Percentiles rank a stretch among this genome's conserved stretches.
Conservation (phyloP, 1,140 invertebrate genomes). For the Cydia fagiglandana region DNA sequence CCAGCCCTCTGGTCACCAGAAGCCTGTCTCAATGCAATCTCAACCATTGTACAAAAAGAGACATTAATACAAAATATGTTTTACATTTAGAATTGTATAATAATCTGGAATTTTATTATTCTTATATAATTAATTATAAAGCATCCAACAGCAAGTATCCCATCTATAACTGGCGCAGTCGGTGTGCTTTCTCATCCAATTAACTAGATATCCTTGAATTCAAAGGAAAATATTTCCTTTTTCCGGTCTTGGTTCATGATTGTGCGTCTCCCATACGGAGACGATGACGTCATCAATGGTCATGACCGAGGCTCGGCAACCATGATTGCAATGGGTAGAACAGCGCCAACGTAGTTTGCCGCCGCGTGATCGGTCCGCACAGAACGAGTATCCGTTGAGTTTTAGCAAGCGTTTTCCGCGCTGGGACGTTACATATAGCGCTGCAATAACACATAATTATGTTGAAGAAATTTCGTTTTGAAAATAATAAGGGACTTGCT, state of each 20-base stretch:
- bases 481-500: not conserved
- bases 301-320: slow-evolving; percentile 43
- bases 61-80: too few relatives aligned
- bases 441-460: slow-evolving; percentile 38
- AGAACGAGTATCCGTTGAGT: slow-evolving; percentile 39
- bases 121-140: too few relatives aligned
- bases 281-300: slow-evolving; percentile 39
- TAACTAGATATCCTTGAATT: not conserved
- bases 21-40: too few relatives aligned
- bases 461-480: not conserved
- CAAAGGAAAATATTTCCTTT: not conserved
- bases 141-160: too few relatives aligned
- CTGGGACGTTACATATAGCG: slow-evolving; percentile 40
- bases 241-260: not conserved
- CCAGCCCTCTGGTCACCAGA: too few relatives aligned
- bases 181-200: too few relatives aligned
- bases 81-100: too few relatives aligned
- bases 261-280: not conserved
- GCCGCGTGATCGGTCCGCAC: slow-evolving; percentile 20
- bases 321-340: slow-evolving; percentile 43
- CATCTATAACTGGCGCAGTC: too few relatives aligned
- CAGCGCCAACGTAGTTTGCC: slow-evolving; percentile 49
- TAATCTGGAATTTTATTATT: too few relatives aligned
- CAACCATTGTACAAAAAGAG: too few relatives aligned
- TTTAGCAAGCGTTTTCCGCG: slow-evolving; percentile 44